Percentiles rank a stretch among this genome's conserved stretches.
Evolutionary conservation across 2,797 vertebrate genomes (phyloP).

Genomic region (Molothrus aeneus): DNA sequence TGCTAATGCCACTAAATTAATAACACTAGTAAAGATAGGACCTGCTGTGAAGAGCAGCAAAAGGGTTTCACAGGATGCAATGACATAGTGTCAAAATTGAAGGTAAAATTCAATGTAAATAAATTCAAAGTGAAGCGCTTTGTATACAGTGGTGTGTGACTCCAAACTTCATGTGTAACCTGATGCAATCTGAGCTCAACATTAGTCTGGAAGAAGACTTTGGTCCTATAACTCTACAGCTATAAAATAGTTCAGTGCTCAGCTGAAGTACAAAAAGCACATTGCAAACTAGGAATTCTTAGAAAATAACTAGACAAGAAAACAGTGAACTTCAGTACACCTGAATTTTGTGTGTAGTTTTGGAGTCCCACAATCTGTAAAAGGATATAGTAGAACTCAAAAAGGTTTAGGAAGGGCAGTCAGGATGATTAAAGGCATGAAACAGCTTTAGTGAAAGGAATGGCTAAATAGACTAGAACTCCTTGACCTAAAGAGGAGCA

Average conservation of each 20-base stretch:
- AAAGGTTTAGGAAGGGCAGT: not conserved
- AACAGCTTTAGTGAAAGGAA: constrained; percentile 8
- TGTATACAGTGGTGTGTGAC: not conserved
- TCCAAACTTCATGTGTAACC: not conserved
- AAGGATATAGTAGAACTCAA: not conserved
- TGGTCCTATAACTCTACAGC: not conserved
- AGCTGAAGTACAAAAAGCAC: not conserved
- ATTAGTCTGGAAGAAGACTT: not conserved
- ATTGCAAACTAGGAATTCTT: not conserved
- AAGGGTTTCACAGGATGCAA: not conserved
- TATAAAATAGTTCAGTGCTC: not conserved
- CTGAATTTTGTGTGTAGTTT: not conserved
- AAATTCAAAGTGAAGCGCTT: not conserved
- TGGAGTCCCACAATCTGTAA: not conserved
- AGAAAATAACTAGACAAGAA: not conserved
- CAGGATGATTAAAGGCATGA: constrained; percentile 9
- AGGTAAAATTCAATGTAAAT: not conserved
- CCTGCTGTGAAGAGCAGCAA: not conserved
- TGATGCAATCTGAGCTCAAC: not conserved
- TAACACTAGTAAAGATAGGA: not conserved
- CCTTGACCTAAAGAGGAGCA: not conserved
- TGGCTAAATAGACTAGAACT: not conserved
- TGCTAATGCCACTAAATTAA: not conserved
- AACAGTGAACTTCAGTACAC: not conserved
- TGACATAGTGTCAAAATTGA: not conserved